Evolutionary conservation across 2,113 vertebrate species (phyloP).

Genomic region (Tachycineta bicolor): DNA sequence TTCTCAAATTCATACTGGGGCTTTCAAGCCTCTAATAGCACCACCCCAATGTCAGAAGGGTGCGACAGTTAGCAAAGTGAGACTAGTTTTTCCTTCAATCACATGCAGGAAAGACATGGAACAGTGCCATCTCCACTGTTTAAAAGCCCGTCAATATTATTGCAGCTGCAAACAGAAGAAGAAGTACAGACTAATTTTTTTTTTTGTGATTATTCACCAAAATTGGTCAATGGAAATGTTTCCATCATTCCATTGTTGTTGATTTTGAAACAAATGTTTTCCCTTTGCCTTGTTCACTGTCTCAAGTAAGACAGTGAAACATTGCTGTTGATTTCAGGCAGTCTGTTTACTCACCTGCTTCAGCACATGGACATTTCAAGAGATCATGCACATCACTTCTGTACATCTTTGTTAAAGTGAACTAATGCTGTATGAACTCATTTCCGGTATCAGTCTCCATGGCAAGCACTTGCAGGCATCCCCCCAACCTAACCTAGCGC

Average conservation of each 20-base stretch:
- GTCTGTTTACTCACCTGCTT: background rate
- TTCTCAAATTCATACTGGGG: background rate
- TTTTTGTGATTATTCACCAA: background rate
- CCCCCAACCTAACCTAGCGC: background rate
- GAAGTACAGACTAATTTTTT: background rate
- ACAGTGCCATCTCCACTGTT: background rate
- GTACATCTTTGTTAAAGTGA: background rate
- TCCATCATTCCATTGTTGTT: background rate
- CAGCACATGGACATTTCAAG: background rate
- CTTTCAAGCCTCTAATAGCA: background rate
- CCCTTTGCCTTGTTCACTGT: background rate
- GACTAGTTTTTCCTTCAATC: background rate
- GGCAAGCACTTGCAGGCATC: background rate
- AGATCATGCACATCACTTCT: background rate
- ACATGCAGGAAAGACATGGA: background rate
- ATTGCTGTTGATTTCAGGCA: background rate
- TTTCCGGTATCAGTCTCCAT: rapidly evolving
- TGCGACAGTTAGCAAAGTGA: background rate
- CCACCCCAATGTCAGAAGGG: background rate
- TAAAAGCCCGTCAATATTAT: background rate
- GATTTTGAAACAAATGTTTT: background rate
- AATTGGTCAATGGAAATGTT: background rate
- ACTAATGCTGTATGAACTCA: background rate
- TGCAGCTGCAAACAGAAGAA: background rate
- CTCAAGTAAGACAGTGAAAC: background rate